Conservation (phyloP, 2,888 invertebrate species). For the Heliconius charithonia region DNA sequence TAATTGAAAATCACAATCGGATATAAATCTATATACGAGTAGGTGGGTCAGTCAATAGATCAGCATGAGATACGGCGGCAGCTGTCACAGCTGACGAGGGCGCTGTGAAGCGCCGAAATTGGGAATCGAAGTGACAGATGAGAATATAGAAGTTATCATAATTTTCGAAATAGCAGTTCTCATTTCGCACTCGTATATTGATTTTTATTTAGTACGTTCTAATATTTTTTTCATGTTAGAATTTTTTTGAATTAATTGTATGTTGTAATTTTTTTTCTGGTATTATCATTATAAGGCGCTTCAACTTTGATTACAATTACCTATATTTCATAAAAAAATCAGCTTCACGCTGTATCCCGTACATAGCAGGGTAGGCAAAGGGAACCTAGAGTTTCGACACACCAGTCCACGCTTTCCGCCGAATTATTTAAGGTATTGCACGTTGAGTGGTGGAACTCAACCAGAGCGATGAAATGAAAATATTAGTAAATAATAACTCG, state of each 20-base stretch:
- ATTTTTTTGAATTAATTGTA: neutral
- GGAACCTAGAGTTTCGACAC: too few species aligned
- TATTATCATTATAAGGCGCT: too few species aligned
- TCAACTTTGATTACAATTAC: too few species aligned
- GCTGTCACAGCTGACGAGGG: conserved; percentile 64
- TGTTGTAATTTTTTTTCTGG: too few species aligned
- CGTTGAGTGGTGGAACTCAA: too few species aligned
- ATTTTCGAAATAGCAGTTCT: conserved; percentile 39
- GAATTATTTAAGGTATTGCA: too few species aligned
- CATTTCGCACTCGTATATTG: conserved; percentile 30
- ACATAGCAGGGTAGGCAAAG: too few species aligned
- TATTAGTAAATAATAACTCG: too few species aligned
- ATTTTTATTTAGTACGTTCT: conserved; percentile 33
- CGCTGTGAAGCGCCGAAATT: conserved; percentile 55
- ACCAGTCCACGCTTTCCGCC: too few species aligned
- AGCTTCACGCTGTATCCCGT: too few species aligned
- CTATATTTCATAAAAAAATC: too few species aligned
- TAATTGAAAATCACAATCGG: conserved; percentile 8
- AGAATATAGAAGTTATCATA: conserved; percentile 35
- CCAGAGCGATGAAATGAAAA: too few species aligned
- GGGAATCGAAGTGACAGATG: conserved; percentile 53
- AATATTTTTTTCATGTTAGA: neutral
- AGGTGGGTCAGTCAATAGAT: conserved; percentile 20
- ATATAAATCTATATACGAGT: conserved; percentile 17
- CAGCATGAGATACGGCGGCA: conserved; percentile 50